Conservation (phyloP, 2,888 invertebrate species). For the Toxonevra muliebris region DNA sequence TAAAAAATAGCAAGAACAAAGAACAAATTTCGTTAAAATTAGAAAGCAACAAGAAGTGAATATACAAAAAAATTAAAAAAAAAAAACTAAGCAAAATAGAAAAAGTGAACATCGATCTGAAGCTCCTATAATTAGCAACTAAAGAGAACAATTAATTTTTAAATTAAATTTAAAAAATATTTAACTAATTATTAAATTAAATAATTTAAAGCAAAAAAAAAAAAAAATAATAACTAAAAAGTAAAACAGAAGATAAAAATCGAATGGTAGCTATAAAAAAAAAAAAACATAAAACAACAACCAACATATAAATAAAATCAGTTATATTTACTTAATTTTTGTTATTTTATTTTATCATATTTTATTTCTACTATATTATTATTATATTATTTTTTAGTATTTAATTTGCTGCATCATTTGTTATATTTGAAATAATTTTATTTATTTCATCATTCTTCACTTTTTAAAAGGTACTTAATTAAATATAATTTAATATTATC, state of each 20-base stretch:
- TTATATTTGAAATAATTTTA: too few relatives aligned
- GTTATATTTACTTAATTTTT: slow-evolving; percentile 1
- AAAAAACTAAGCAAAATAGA: background rate
- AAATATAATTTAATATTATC: too few relatives aligned
- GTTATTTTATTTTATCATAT: background rate
- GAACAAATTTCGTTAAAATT: background rate
- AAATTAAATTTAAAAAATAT: slow-evolving; percentile 35
- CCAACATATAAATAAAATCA: background rate
- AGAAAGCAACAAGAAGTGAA: background rate
- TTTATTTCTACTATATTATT: background rate
- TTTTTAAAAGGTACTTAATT: slow-evolving; percentile 4
- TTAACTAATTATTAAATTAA: slow-evolving; percentile 33
- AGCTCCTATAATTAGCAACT: slow-evolving; percentile 21
- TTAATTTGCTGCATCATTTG: too few relatives aligned
- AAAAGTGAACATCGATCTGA: slow-evolving; percentile 22
- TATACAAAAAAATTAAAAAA: background rate
- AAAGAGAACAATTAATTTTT: slow-evolving; percentile 5
- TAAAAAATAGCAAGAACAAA: background rate
- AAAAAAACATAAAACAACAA: slow-evolving; percentile 14
- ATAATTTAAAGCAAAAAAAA: slow-evolving; percentile 39
- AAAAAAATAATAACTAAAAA: slow-evolving; percentile 51
- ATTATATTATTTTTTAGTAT: too few relatives aligned
- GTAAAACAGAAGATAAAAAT: slow-evolving; percentile 32
- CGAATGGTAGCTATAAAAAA: slow-evolving; percentile 52
- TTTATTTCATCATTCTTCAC: background rate